These are phyloP conservation scores for Sapayoa aenigma DNA, from an alignment of 2,113 vertebrate genomes.

Conservation along the genomic window DNA sequence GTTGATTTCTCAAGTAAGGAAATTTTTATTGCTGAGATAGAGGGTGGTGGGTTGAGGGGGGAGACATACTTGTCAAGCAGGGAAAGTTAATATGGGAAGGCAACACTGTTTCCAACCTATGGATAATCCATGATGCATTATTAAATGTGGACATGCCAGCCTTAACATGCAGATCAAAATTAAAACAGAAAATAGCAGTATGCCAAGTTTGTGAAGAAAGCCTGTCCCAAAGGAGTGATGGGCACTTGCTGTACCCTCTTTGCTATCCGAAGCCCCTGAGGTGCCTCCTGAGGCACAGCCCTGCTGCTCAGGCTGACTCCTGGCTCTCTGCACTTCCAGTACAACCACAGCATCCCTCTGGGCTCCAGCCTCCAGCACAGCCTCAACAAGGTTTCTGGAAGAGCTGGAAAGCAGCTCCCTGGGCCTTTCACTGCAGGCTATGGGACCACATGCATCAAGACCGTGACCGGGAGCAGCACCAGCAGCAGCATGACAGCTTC, in stretches of 20 bases:
- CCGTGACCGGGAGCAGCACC: fast-evolving
- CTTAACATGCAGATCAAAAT: slow-evolving; percentile 58
- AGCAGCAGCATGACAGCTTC: not conserved
- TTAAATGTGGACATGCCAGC: slow-evolving; percentile 32
- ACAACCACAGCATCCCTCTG: not conserved
- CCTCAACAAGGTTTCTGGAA: not conserved
- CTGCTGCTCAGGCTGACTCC: not conserved
- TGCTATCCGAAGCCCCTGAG: not conserved
- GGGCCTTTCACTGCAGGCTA: not conserved
- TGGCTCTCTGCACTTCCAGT: not conserved
- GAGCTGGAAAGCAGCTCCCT: not conserved
- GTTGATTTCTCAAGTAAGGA: slow-evolving; percentile 15
- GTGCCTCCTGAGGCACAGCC: not conserved
- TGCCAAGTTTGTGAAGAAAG: not conserved
- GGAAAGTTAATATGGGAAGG: not conserved
- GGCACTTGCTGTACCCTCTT: not conserved
- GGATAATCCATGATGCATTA: not conserved
- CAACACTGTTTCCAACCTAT: not conserved
- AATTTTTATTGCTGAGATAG: not conserved
- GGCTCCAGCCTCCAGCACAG: not conserved
- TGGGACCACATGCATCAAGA: not conserved
- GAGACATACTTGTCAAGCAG: slow-evolving; percentile 41
- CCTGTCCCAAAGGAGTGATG: not conserved
- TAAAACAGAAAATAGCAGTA: not conserved
- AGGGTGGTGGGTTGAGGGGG: not conserved